Percentiles rank a stretch among this genome's conserved stretches.
Conservation (phyloP, 1,140 invertebrate genomes). For the Eriosoma lanigerum region DNA sequence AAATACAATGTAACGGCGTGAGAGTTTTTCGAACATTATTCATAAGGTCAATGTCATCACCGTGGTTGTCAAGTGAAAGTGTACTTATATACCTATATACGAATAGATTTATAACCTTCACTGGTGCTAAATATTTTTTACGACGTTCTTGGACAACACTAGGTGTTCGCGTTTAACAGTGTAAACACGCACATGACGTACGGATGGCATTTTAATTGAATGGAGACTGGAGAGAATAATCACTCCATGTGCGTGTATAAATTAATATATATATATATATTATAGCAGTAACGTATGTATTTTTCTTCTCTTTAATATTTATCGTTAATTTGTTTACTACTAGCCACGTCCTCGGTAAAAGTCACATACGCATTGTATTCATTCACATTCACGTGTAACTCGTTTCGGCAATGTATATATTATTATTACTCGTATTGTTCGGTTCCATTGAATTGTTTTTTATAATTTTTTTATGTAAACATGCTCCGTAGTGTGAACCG, state of each 20-base stretch:
- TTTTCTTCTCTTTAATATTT: background rate
- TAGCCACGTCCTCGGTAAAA: constrained; percentile 10
- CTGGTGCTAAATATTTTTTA: background rate
- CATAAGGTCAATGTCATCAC: constrained; percentile 8
- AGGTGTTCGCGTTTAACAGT: constrained; percentile 5
- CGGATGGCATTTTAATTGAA: background rate
- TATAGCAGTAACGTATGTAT: too few species aligned
- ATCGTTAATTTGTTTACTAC: background rate
- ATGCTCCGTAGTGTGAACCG: background rate
- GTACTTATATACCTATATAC: background rate
- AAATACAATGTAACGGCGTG: background rate
- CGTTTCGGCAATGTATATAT: background rate
- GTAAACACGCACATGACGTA: constrained; percentile 4
- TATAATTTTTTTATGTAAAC: background rate
- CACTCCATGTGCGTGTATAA: too few species aligned
- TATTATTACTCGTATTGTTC: background rate
- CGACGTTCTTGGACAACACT: background rate
- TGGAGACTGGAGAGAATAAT: too few species aligned
- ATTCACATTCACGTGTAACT: background rate
- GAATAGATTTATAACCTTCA: background rate
- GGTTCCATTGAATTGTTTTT: background rate
- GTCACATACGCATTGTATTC: background rate
- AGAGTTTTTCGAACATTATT: background rate
- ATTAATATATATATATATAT: too few species aligned
- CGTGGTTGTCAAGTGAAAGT: constrained; percentile 6